Base-by-base conservation (phyloP, 2,113 vertebrate species). In the Actinemys pallida region DNA sequence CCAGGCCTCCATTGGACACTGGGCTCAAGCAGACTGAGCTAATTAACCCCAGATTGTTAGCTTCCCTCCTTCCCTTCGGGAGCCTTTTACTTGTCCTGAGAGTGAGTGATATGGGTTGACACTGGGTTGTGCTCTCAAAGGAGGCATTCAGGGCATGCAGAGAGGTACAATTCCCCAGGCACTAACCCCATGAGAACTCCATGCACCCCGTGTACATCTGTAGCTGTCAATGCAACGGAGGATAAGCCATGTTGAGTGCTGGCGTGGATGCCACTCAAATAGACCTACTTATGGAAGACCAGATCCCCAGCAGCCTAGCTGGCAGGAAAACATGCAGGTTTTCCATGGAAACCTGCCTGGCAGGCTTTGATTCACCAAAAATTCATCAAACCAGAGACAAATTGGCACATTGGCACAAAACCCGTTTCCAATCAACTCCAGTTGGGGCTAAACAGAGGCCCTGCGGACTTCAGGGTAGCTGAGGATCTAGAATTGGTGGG, bases 81-180 rank as follows among this genome's bases (percentile, higher is more conserved):
- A 89, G 94, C 47, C 84, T 91, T 86, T 20, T 0, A 47, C 1
- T 39, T 53, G 8, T 45, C 92, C 88, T 29, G 62, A 0, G 13
- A 96, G 97, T 94, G 95, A 93, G 49, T 6, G 14, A 1, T 87
- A 91, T 93, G 89, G 0, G 92, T 79, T 84, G 65, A 83, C 86
- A 24, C 83, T 65, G 19, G 47, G 31, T 52, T 13, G 29, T 1
- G 4, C 88, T 80, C 29, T 49, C 75, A 50, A 85, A 72, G 57
- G 92, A 95, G 89, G 91, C 91, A 92, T 78, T 22, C 2, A 1
- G 2, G 50, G 94, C 94, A 87, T 1, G 80, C 82, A 10, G 90
- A 9, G 83, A 16, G 94, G 20, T 22, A 39, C 35, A 3, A 19
- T 59, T 59, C 27, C 35, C 17, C n/a, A 72, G 65, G n/a, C 65